A percentile compares a stretch with the other conserved stretches of the same genome.
phyloP scores from a whole-genome alignment of 2,113 vertebrate genomes.

The pig (Sus scrofa) region DNA sequence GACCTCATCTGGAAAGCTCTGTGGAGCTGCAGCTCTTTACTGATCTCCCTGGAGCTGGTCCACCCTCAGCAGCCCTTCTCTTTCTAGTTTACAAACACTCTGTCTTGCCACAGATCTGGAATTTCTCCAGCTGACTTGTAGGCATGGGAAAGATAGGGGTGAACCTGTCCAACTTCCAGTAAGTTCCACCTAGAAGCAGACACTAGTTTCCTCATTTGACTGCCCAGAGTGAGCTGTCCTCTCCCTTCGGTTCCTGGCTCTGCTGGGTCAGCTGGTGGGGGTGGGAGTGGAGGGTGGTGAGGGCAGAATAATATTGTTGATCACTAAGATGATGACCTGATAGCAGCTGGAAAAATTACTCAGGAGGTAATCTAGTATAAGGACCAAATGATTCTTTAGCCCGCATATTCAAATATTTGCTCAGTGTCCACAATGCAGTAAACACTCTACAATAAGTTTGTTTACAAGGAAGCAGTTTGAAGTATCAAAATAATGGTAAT shows the following conservation, averaged over 20 bases:
- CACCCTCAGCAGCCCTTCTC: too few species aligned
- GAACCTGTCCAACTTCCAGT: background rate
- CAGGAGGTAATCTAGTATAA: background rate
- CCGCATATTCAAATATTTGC: background rate
- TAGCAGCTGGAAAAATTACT: background rate
- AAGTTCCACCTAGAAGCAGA: background rate
- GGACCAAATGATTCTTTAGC: background rate
- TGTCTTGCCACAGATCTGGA: background rate
- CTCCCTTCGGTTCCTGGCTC: background rate
- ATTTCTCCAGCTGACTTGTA: constrained; percentile 4
- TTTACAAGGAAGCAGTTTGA: background rate
- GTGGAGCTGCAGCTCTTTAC: background rate
- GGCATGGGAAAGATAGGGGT: background rate
- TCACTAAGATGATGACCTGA: background rate
- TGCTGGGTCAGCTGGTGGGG: background rate
- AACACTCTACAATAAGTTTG: background rate
- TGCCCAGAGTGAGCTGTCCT: background rate
- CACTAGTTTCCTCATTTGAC: background rate
- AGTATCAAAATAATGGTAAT: background rate
- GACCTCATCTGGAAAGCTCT: constrained; percentile 4
- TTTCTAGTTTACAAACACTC: background rate
- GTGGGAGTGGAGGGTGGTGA: rapidly evolving
- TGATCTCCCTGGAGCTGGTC: background rate
- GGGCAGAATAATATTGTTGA: background rate
- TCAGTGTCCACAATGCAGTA: background rate